Evolutionary conservation across 2,113 vertebrate genomes (phyloP).

Genomic region (Oncorhynchus mykiss): DNA sequence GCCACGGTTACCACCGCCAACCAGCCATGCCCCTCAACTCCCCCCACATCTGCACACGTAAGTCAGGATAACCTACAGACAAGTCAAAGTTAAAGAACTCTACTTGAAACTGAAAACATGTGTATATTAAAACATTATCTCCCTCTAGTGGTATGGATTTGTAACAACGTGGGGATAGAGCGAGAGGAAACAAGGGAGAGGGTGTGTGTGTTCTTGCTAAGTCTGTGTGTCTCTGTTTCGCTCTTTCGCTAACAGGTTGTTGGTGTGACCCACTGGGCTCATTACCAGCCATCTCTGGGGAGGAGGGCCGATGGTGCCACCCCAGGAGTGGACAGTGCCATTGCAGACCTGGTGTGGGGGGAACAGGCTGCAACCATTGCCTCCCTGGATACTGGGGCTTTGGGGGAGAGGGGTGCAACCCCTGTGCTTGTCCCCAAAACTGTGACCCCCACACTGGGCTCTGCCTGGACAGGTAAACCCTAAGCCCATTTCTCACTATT

Average conservation of each 20-base stretch:
- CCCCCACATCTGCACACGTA: constrained; percentile 80
- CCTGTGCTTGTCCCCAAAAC: constrained; percentile 76
- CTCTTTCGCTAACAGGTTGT: constrained; percentile 69
- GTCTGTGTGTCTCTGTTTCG: not conserved
- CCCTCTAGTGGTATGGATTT: constrained; percentile 36
- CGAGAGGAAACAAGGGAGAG: not conserved
- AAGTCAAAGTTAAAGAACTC: not conserved
- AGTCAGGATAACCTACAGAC: constrained; percentile 33
- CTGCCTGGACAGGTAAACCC: constrained; percentile 74
- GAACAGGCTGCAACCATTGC: constrained; percentile 77
- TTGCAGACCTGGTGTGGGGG: constrained; percentile 81
- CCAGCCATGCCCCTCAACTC: constrained; percentile 71
- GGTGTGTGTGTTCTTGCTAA: not conserved
- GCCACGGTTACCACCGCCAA: constrained; percentile 75
- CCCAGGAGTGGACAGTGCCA: constrained; percentile 84
- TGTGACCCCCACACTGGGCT: constrained; percentile 79
- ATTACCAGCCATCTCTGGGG: constrained; percentile 58
- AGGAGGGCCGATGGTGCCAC: constrained; percentile 74
- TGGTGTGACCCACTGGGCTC: constrained; percentile 81
- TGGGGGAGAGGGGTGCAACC: constrained; percentile 77
- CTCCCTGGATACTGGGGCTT: constrained; percentile 86
- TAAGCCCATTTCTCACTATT: not conserved
- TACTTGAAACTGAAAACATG: too few relatives aligned
- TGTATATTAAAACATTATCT: not conserved
- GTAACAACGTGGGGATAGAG: not conserved